Evolutionary conservation across 2,113 vertebrate species (phyloP).

Genomic region (Oophaga pumilio): DNA sequence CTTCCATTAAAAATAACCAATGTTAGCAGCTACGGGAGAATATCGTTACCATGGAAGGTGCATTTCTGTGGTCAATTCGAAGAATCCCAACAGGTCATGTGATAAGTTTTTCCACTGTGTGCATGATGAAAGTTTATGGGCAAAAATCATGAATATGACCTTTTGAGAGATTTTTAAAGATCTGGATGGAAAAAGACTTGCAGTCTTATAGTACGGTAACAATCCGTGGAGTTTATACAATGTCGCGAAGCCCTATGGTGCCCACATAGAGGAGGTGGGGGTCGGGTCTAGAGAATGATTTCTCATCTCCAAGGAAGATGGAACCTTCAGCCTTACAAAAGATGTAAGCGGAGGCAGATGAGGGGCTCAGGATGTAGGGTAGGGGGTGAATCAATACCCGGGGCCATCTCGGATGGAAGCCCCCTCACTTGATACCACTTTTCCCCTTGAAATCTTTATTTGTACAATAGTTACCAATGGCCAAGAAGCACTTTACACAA

Average conservation of each 20-base stretch:
- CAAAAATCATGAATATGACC: neutral
- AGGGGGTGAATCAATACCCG: neutral
- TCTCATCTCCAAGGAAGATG: too few relatives aligned
- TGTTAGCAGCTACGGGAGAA: neutral
- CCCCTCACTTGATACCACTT: neutral
- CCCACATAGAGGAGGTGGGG: neutral
- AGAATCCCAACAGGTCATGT: neutral
- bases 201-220: neutral
- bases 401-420: neutral
- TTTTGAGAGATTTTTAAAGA: neutral
- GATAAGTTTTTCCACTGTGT: neutral
- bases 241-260: neutral
- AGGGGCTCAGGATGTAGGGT: neutral
- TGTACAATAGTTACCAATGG: neutral
- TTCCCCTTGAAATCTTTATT: slow-evolving; percentile 13
- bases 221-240: neutral
- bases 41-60: neutral
- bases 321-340: neutral
- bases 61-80: neutral
- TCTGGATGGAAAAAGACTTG: neutral
- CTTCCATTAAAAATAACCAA: neutral
- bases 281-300: neutral
- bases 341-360: neutral
- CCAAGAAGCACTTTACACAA: neutral
- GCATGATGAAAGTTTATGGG: neutral